A percentile compares a stretch with the other conserved stretches of the same genome.
Conservation (phyloP, 2,888 invertebrate species). For the Oasisia sp. region DNA sequence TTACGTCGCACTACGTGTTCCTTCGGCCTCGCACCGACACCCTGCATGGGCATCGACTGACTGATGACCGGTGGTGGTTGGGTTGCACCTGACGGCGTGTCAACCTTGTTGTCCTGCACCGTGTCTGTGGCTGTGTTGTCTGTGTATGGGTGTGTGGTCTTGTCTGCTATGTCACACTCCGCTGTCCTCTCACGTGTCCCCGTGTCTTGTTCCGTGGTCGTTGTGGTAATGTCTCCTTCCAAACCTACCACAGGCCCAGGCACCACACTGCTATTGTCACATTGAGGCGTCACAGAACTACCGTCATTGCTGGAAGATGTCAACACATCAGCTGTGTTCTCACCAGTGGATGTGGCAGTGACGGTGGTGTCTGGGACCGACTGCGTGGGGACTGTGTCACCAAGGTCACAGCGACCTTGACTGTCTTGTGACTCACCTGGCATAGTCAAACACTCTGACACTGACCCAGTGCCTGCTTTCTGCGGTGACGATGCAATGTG, state of each 20-base stretch:
- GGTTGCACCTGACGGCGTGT: not conserved
- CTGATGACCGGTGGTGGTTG: not conserved
- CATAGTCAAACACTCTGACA: not conserved
- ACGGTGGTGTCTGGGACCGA: not conserved
- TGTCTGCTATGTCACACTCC: not conserved
- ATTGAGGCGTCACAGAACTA: not conserved
- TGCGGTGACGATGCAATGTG: not conserved
- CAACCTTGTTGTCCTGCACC: slow-evolving; percentile 13
- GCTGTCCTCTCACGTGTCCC: not conserved
- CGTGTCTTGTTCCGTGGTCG: not conserved
- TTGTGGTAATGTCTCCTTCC: not conserved
- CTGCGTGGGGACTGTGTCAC: not conserved
- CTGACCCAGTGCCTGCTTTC: not conserved
- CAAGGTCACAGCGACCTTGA: not conserved
- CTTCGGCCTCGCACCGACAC: slow-evolving; percentile 52
- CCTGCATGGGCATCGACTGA: not conserved
- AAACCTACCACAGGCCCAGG: not conserved
- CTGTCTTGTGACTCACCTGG: not conserved
- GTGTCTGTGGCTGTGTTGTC: not conserved
- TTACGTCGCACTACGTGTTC: slow-evolving; percentile 38
- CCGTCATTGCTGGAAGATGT: not conserved
- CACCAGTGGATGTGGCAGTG: not conserved
- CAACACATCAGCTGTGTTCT: not conserved
- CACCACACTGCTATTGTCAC: not conserved
- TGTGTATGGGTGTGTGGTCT: not conserved